Percentiles rank a stretch among this genome's conserved stretches.
phyloP scores from a whole-genome alignment of 2,797 vertebrate genomes.

The Sebastes dallii region DNA sequence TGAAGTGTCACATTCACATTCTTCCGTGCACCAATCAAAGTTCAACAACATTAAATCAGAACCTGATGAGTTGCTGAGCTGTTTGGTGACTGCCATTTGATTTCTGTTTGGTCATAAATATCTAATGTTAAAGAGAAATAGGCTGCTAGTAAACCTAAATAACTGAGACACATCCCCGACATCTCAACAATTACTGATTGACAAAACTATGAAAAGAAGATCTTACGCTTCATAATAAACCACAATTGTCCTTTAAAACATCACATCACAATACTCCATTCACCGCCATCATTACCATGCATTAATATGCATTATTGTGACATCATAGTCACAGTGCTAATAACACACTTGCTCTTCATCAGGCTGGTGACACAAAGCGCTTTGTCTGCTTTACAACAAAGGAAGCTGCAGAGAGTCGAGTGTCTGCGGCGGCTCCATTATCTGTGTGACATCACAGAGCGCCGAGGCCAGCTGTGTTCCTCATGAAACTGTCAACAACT shows the following conservation, averaged over 20 bases:
- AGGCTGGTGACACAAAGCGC: constrained; percentile 38
- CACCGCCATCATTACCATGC: neutral
- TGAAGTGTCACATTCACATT: neutral
- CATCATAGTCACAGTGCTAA: constrained; percentile 37
- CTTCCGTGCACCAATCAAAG: neutral
- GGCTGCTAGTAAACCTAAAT: neutral
- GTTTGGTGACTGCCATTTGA: too few species aligned
- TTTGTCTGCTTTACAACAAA: constrained; percentile 53
- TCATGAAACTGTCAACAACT: constrained; percentile 31
- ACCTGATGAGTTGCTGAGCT: neutral
- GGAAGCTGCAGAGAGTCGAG: constrained; percentile 29
- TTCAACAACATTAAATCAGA: neutral
- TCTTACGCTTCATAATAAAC: neutral
- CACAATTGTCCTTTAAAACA: constrained; percentile 19
- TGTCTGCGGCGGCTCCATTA: constrained; percentile 48
- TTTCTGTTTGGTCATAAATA: too few species aligned
- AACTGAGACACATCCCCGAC: neutral
- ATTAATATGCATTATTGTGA: constrained; percentile 32
- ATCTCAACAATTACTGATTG: neutral
- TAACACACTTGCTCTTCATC: constrained; percentile 44
- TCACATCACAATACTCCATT: constrained; percentile 2
- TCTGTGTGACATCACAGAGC: constrained; percentile 41
- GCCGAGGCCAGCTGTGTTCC: constrained; percentile 26
- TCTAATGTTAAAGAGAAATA: too few species aligned
- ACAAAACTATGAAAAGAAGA: constrained; percentile 1